Conservation (phyloP, 2,797 vertebrate species). For the Anabas testudineus region DNA sequence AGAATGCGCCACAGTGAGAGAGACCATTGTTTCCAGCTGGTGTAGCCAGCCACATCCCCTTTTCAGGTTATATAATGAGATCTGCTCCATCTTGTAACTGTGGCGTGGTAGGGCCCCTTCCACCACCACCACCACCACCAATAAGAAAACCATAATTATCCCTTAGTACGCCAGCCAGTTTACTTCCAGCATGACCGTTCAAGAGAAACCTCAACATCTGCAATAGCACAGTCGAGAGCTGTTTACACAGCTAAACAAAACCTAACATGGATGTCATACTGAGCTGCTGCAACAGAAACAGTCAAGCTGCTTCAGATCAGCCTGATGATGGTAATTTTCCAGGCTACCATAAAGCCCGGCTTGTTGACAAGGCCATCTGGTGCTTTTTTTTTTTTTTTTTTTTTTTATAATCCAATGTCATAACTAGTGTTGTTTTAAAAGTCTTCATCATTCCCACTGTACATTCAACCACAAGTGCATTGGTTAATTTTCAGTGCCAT, state of each 20-base stretch:
- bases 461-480: constrained; percentile 8
- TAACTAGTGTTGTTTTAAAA: constrained; percentile 50
- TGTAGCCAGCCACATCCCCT: constrained; percentile 66
- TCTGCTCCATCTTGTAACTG: constrained; percentile 52
- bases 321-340: constrained; percentile 74
- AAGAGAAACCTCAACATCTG: constrained; percentile 70
- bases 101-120: constrained; percentile 40
- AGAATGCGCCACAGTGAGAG: constrained; percentile 48
- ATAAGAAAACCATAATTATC: constrained; percentile 74
- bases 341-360: constrained; percentile 61
- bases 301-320: constrained; percentile 43
- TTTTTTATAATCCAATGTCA: constrained; percentile 38
- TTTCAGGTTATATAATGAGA: constrained; percentile 72
- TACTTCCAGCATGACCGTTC: constrained; percentile 43
- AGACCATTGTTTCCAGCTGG: constrained; percentile 70
- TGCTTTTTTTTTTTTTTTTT: constrained; percentile 50
- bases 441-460: constrained; percentile 29
- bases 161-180: constrained; percentile 51
- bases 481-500: constrained; percentile 18
- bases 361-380: constrained; percentile 73
- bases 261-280: constrained; percentile 25
- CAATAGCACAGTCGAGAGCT: constrained; percentile 38
- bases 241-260: constrained; percentile 53
- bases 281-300: constrained; percentile 49
- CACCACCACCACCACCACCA: constrained; percentile 44